Base-by-base conservation (phyloP, 1,140 invertebrate species). In the Zelostemma sp. region DNA sequence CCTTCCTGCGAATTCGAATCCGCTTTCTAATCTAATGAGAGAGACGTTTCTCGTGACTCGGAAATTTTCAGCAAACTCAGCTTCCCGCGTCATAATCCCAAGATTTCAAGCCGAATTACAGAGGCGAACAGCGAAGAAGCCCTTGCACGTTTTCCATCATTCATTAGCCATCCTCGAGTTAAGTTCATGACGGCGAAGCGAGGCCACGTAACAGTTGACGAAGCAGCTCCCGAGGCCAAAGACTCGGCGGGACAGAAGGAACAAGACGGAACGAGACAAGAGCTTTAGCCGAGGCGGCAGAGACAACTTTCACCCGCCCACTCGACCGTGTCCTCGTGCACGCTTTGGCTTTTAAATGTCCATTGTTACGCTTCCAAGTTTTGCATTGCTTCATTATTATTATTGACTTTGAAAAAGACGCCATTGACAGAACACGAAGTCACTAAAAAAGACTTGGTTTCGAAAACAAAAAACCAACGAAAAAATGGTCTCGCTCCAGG, bases 241-340 rank as follows among this genome's bases (percentile, higher is more conserved):
- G 46, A 47, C 21, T 43, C 41, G n/a, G 45, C 12, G 41, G 21
- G n/a, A 19, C 8, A 15, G 21, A 46, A 25, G 17, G 47, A 58
- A 46, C n/a, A n/a, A n/a, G n/a, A n/a, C n/a, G n/a, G n/a, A n/a
- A n/a, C 41, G 15, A 35, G 47, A 33, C 58, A 46, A 31, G 41
- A 57, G 64, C 47, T 43, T 49, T 21, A 48, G 14, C 21, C 48
- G 58, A 73, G 51, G 68, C 62, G 68, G 69, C 53, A 58, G 71
- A 45, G 58, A 69, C 73, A 74, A 81, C 79, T 81, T 81, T 80
- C 78, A 80, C 78, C 68, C 77, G 68, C 78, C 77, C 68, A 80
- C 78, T 74, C 69, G 50, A 51, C 59, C 55, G 45, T 50, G 47
- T 46, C 43, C 40, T 17, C 48, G 33, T 9, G 47, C 54, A 57